A percentile compares a stretch with the other conserved stretches of the same genome.
phyloP scores from a whole-genome alignment of 2,888 invertebrate genomes.

The Drosophila birchii region DNA sequence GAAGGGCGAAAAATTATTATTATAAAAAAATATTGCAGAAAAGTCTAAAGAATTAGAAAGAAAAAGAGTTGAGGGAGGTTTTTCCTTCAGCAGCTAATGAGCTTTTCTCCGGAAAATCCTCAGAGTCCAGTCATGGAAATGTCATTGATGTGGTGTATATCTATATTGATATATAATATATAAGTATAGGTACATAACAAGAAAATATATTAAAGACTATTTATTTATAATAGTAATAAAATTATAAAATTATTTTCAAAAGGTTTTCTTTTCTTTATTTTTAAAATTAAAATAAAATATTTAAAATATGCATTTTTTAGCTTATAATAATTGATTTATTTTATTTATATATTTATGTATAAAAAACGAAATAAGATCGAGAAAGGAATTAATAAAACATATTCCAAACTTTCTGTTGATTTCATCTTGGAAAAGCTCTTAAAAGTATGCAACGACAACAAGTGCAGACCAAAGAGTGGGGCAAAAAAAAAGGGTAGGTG shows the following conservation, averaged over 20 bases:
- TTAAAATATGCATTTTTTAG: not conserved
- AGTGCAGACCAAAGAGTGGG: constrained; percentile 22
- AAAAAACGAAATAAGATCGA: not conserved
- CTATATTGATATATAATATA: not conserved
- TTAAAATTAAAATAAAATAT: not conserved
- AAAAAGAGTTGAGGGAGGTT: not conserved
- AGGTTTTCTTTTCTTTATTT: not conserved
- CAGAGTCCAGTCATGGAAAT: not conserved
- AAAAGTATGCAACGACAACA: constrained; percentile 43
- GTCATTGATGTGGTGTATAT: not conserved
- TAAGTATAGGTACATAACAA: too few relatives aligned
- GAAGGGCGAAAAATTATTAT: constrained; percentile 30
- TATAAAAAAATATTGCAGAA: constrained; percentile 31
- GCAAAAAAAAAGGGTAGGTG: constrained; percentile 15
- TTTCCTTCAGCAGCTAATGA: not conserved
- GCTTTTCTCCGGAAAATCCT: not conserved
- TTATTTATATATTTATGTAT: not conserved
- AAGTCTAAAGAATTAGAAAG: constrained; percentile 15
- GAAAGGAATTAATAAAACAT: not conserved
- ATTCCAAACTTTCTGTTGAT: constrained; percentile 1
- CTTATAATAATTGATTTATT: not conserved
- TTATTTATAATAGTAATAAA: not conserved
- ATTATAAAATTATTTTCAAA: not conserved
- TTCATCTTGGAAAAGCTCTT: constrained; percentile 17
- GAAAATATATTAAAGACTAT: not conserved